phyloP scores from a whole-genome alignment of 2,797 vertebrate genomes.

The Poecilia picta region DNA sequence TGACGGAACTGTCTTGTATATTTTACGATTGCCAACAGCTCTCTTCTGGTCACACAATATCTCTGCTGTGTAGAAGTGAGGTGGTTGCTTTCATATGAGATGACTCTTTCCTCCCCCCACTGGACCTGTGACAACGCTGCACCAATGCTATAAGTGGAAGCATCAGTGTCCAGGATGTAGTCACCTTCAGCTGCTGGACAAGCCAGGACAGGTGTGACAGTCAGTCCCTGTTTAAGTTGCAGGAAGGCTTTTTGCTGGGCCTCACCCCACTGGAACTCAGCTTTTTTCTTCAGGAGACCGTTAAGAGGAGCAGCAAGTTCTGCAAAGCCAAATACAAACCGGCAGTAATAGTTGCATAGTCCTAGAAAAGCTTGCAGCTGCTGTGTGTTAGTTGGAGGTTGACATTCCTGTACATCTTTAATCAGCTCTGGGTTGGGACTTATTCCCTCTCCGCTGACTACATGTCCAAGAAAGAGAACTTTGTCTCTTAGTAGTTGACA shows the following conservation, averaged over 20 bases:
- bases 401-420: conserved; percentile 2
- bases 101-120: no score
- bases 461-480: conserved; percentile 3
- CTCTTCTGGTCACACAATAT: no score
- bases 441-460: neutral
- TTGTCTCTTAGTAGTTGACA: neutral
- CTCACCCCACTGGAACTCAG: no score
- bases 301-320: neutral
- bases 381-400: neutral
- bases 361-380: conserved; percentile 7
- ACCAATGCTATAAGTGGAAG: no score
- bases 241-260: neutral
- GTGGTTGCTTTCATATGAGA: no score
- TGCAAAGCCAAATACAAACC: neutral
- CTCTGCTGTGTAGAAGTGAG: no score
- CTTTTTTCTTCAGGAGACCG: neutral
- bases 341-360: conserved; percentile 7
- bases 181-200: no score
- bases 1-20: no score
- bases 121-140: no score
- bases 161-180: no score
- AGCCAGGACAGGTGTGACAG: no score
- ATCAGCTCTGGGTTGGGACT: conserved; percentile 6
- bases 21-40: no score
- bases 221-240: neutral